Percentiles rank a stretch among this genome's conserved stretches.
phyloP scores from a whole-genome alignment of 2,888 invertebrate genomes.

The Drosophila pseudotalamancana region DNA sequence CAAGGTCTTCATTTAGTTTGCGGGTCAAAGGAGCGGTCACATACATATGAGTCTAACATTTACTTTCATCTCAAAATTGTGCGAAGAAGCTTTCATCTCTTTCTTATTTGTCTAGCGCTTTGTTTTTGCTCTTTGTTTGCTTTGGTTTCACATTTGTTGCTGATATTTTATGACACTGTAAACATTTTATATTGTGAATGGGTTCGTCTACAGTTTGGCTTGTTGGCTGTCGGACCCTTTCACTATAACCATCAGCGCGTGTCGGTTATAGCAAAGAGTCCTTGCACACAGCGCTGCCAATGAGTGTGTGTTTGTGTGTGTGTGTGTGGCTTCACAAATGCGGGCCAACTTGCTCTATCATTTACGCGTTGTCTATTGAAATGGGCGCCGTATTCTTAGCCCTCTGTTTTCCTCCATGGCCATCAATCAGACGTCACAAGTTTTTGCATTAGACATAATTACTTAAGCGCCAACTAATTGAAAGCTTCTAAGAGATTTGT shows the following conservation, averaged over 20 bases:
- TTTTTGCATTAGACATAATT: slow-evolving; percentile 59
- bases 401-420: slow-evolving; percentile 15
- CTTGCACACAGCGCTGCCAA: slow-evolving; percentile 41
- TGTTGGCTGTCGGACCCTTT: slow-evolving; percentile 42
- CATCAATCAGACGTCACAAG: slow-evolving; percentile 54
- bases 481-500: slow-evolving; percentile 68
- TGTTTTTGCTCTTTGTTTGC: slow-evolving; percentile 33
- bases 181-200: slow-evolving; percentile 65
- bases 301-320: background rate
- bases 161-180: slow-evolving; percentile 75
- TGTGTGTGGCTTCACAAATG: background rate
- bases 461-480: slow-evolving; percentile 71
- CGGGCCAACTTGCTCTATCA: slow-evolving; percentile 3
- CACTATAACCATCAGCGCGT: slow-evolving; percentile 58
- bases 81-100: slow-evolving; percentile 14
- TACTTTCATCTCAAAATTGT: slow-evolving; percentile 12
- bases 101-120: slow-evolving; percentile 41
- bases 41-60: background rate
- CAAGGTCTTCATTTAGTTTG: background rate
- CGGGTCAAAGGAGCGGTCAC: background rate
- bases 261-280: slow-evolving; percentile 33
- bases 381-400: background rate
- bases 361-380: slow-evolving; percentile 14
- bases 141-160: slow-evolving; percentile 62
- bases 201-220: slow-evolving; percentile 27